Base-by-base conservation (phyloP, 2,888 invertebrate genomes). In the Terebella lapidaria region DNA sequence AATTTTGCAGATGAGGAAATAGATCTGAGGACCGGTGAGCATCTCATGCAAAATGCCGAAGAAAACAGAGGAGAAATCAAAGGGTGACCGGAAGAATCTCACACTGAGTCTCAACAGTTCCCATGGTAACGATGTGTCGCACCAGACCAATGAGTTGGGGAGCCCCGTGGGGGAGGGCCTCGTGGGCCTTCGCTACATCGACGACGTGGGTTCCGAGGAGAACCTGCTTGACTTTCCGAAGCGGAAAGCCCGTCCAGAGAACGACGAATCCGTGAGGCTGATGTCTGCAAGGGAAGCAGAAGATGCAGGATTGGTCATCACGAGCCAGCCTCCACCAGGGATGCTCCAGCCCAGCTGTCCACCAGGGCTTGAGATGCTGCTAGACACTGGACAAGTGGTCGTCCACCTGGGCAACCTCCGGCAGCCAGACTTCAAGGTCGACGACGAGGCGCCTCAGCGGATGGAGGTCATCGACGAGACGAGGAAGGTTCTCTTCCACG, bases 341-440 rank as follows among this genome's bases (percentile, higher is more conserved):
- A 5, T 49, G 49, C 5, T 15, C 22, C 49, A 22, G 49, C 35
- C 35, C 35, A 10, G 10, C 10, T 67, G 63, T 53, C 66, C 66
- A 45, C 63, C 62, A 3, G 66, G 66, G n/a, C 57, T 68, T 45
- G 67, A 67, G 35, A 24, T 49, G 20, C 56, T 68, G n/a, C 56
- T 68, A 22, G 67, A 67, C 27, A 20, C 56, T 18, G 61, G 59
- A 30, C 68, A 68, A 49, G 46, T 68, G 22, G 64, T 68, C 51
- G 54, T 68, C 15, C 68, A 68, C 60, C 58, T 57, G 49, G 66
- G 57, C 26, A 67, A 67, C 52, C 60, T 68, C 52, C 29, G 67
- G 20, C 63, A 68, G 22, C n/a, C n/a, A n/a, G 58, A 66, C 54
- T 26, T 49, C 42, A 60, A 62, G 15, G 28, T 53, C 15, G 10